A percentile compares a stretch with the other conserved stretches of the same genome.
Conservation (phyloP, 1,140 invertebrate genomes). For the Dryas iulia region DNA sequence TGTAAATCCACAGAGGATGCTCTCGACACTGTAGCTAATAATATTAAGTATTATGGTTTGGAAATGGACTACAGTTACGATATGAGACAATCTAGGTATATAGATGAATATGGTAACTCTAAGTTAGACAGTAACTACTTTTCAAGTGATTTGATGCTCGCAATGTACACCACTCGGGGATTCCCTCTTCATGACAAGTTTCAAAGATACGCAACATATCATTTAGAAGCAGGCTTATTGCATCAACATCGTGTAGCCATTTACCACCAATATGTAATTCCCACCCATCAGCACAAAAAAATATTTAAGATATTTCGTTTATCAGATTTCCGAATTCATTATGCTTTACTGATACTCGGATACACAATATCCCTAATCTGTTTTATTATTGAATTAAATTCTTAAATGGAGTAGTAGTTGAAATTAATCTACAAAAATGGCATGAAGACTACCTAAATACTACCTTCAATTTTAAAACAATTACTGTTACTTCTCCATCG, state of each 20-base stretch:
- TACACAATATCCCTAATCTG: conserved; percentile 27
- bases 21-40: conserved; percentile 40
- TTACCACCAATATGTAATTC: conserved; percentile 19
- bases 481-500: conserved; percentile 79
- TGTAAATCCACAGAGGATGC: conserved; percentile 32
- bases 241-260: conserved; percentile 10
- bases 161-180: conserved; percentile 26
- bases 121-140: conserved; percentile 29
- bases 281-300: conserved; percentile 9
- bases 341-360: conserved; percentile 27
- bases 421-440: too few relatives aligned
- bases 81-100: conserved; percentile 39
- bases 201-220: conserved; percentile 19
- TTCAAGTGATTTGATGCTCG: neutral
- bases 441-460: too few relatives aligned
- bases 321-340: conserved; percentile 30
- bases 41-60: conserved; percentile 40
- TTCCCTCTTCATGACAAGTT: conserved; percentile 26
- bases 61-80: conserved; percentile 43
- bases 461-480: too few relatives aligned
- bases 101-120: conserved; percentile 41
- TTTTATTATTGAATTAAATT: conserved; percentile 35
- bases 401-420: too few relatives aligned
- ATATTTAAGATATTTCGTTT: conserved; percentile 29
- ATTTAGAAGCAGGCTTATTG: conserved; percentile 30